Evolutionary conservation across 2,888 invertebrate genomes (phyloP).

Genomic region (Campoplex nolae): DNA sequence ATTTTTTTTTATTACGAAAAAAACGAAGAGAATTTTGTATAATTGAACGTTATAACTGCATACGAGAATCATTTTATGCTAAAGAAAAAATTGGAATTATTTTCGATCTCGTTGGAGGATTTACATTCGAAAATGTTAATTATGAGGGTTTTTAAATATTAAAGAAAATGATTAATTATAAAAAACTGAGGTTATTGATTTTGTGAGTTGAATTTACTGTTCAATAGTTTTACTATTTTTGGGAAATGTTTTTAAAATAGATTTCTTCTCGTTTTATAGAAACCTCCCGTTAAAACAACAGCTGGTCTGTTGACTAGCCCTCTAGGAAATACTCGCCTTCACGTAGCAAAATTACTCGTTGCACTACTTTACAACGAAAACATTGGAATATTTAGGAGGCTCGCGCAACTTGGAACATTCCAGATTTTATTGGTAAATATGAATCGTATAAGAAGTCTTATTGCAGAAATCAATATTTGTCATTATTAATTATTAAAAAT

Average conservation of each 20-base stretch:
- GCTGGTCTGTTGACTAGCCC: conserved; percentile 90
- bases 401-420: conserved; percentile 86
- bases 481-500: neutral
- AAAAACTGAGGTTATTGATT: no score
- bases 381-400: conserved; percentile 89
- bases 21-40: no score
- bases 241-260: conserved; percentile 13
- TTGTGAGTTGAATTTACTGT: neutral
- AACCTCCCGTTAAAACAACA: conserved; percentile 89
- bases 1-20: no score
- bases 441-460: neutral
- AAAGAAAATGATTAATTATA: neutral
- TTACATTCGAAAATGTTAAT: no score
- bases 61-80: no score
- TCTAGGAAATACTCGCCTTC: conserved; percentile 92
- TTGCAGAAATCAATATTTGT: neutral
- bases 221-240: neutral
- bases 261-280: conserved; percentile 80
- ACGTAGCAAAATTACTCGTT: conserved; percentile 92
- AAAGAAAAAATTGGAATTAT: no score
- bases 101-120: no score
- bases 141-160: no score
- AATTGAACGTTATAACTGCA: no score
- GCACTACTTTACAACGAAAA: conserved; percentile 91
- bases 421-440: conserved; percentile 86